A percentile compares a stretch with the other conserved stretches of the same genome.
Conservation (phyloP, 2,797 vertebrate genomes). For the Hyperoplus immaculatus region DNA sequence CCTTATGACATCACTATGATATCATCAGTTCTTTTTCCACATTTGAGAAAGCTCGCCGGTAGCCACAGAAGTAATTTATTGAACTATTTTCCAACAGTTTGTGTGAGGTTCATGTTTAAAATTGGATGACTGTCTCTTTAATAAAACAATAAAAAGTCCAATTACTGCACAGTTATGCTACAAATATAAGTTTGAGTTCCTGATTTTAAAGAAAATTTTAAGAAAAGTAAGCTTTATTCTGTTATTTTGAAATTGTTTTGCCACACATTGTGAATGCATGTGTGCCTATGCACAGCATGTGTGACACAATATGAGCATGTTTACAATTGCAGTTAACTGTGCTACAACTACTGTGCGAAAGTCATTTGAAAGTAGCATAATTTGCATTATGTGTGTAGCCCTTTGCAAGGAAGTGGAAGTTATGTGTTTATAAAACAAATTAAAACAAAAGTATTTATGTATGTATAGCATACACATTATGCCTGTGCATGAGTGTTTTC, state of each 20-base stretch:
- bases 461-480: not conserved
- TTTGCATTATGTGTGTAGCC: not conserved
- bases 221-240: not conserved
- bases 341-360: not conserved
- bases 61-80: not conserved
- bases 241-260: not conserved
- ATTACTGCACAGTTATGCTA: not conserved
- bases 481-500: conserved; percentile 15
- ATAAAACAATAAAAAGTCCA: not conserved
- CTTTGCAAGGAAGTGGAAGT: not conserved
- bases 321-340: not conserved
- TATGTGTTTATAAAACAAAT: not conserved
- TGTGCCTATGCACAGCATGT: not conserved
- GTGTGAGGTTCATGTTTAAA: too few relatives aligned
- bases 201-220: not conserved
- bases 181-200: not conserved
- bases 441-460: conserved; percentile 15
- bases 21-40: not conserved
- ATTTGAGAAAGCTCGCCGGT: not conserved
- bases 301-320: not conserved
- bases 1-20: conserved; percentile 1
- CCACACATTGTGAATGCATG: not conserved
- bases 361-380: not conserved
- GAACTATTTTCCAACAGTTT: not conserved
- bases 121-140: not conserved